Conservation (phyloP, 2,113 vertebrate genomes). For the Corythoichthys intestinalis region DNA sequence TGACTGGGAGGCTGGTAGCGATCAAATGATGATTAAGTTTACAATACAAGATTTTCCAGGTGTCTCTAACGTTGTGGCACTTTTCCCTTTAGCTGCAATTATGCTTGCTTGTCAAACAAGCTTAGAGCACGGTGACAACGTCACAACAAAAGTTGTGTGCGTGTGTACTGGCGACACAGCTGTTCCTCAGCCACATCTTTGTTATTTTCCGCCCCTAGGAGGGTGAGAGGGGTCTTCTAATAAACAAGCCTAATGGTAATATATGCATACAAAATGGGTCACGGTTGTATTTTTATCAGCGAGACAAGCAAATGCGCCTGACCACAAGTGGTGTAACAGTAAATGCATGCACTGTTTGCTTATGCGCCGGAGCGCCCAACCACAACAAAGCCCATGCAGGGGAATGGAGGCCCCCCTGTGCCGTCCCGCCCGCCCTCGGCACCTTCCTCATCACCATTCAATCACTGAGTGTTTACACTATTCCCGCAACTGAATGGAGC, state of each 20-base stretch:
- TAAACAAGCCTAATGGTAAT: conserved; percentile 36
- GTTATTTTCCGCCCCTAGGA: conserved; percentile 31
- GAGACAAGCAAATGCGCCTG: conserved; percentile 37
- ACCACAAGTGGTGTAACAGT: conserved; percentile 52
- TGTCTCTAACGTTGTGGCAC: not conserved
- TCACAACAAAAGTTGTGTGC: conserved; percentile 27
- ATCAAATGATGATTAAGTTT: not conserved
- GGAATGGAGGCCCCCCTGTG: conserved; percentile 17
- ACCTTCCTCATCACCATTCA: conserved; percentile 72
- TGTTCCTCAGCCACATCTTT: conserved; percentile 43
- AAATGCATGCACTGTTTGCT: conserved; percentile 60
- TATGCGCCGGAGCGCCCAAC: conserved; percentile 55
- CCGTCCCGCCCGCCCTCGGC: conserved; percentile 46
- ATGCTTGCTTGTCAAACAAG: conserved; percentile 8
- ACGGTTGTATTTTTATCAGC: conserved; percentile 49
- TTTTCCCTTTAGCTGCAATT: not conserved
- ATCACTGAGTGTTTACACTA: conserved; percentile 77
- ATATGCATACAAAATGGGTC: conserved; percentile 61
- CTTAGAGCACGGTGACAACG: conserved; percentile 28
- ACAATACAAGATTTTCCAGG: not conserved
- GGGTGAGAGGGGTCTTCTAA: conserved; percentile 16
- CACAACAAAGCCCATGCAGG: conserved; percentile 67
- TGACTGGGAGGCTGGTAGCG: no score
- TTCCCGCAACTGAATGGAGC: conserved; percentile 67
- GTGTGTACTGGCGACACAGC: conserved; percentile 46